Conservation (phyloP, 2,797 vertebrate species). For the Graptemys geographica region DNA sequence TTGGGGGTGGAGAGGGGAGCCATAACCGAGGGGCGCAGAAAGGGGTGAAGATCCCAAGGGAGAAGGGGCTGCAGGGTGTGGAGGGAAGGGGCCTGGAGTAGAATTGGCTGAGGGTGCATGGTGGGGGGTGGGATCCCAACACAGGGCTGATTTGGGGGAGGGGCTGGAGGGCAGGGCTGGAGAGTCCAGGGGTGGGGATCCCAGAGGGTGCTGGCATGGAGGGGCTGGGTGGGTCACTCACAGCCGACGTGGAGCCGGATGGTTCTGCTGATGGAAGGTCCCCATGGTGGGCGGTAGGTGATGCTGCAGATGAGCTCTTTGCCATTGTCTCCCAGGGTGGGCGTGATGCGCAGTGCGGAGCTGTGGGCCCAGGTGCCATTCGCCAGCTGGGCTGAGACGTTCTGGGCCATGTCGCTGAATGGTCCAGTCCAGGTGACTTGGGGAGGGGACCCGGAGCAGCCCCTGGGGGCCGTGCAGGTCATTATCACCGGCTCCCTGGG, state of each 20-base stretch:
- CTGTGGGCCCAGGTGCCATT: background rate
- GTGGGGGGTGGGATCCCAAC: too few species aligned
- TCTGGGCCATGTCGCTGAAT: rapidly evolving
- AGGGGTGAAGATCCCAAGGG: too few species aligned
- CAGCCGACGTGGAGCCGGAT: background rate
- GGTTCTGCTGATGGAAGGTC: rapidly evolving
- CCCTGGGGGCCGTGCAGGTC: conserved; percentile 8
- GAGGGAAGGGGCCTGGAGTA: too few species aligned
- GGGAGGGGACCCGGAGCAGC: background rate
- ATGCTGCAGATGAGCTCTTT: background rate
- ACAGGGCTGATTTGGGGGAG: too few species aligned
- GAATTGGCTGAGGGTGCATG: too few species aligned
- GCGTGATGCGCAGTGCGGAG: conserved; percentile 16
- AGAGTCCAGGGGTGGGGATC: too few species aligned
- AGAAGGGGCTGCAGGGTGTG: too few species aligned
- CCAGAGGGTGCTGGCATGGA: too few species aligned
- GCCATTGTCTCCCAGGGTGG: background rate
- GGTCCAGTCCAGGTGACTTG: conserved; percentile 38
- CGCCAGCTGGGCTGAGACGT: rapidly evolving
- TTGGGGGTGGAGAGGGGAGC: too few species aligned
- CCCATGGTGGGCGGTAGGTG: background rate
- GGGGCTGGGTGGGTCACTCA: conserved; percentile 8
- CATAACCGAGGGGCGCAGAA: too few species aligned
- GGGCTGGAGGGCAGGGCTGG: too few species aligned
- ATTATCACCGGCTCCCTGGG: rapidly evolving